Base-by-base conservation (phyloP, 2,113 vertebrate genomes). In the Anoura caudifer region DNA sequence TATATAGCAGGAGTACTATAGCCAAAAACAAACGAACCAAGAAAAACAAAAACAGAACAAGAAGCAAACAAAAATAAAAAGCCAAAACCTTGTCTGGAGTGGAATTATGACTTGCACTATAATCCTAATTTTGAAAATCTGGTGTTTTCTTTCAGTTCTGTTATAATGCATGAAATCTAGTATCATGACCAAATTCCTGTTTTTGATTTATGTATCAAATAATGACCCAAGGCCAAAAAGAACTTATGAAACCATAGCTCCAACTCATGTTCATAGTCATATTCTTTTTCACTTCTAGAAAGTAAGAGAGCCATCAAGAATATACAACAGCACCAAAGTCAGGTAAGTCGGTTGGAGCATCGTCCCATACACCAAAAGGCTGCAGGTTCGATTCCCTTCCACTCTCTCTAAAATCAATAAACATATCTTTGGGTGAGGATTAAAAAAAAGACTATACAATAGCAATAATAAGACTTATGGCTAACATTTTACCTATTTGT, bases 121-220 rank as follows among this genome's bases (percentile, higher is more conserved):
- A 76, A 91, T 52, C 67, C 19, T 76, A 38, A 83, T 88, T 67
- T 43, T 87, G 59, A 81, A 92, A 77, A 67, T 56, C 19, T 85
- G 26, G 16, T 54, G 13, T 91, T 94, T 90, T n/a, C n/a, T 82
- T 94, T 94, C 10, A 24, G 28, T 72, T 73, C 69, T 75, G 22
- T 38, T 83, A 36, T 8, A 87, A 16, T 24, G 22, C 13, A 72
- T 67, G 41, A 12, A 38, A 43, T 67, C 24, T 69, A 67, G 26
- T 77, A 52, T 84, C 31, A 43, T 79, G 41, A 90, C 17, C 20
- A 50, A 75, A 95, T 31, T 28, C 11, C 36, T 88, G 33, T 12
- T 94, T 93, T 77, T 22, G 5, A 84, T 93, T 92, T 95, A 56
- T 56, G 5, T 33, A 36, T 80, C n/a, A 89, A 87, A 81, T 87